A percentile compares a stretch with the other conserved stretches of the same genome.
Evolutionary conservation across 2,113 vertebrate species (phyloP).

Genomic region (Eclectus roratus): DNA sequence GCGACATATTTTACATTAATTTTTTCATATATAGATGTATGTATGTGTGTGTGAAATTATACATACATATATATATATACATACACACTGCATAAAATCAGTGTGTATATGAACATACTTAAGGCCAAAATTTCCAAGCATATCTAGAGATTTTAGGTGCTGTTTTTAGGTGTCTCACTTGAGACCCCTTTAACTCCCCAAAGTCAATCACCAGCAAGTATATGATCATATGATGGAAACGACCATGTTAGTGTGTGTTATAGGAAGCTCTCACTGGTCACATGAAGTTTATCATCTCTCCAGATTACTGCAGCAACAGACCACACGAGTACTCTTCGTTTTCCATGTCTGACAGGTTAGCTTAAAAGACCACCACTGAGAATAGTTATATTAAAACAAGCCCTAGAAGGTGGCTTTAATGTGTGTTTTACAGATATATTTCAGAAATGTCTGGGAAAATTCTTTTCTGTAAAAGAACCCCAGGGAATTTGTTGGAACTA

Average conservation of each 20-base stretch:
- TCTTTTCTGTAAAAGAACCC: background rate
- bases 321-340: background rate
- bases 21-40: conserved; percentile 35
- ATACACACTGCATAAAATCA: background rate
- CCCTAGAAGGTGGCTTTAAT: background rate
- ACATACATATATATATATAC: background rate
- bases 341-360: background rate
- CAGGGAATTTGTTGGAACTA: background rate
- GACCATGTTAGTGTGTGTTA: background rate
- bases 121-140: background rate
- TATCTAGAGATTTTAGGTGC: background rate
- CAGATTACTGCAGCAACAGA: background rate
- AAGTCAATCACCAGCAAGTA: background rate
- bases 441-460: background rate
- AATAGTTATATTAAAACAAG: background rate
- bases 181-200: background rate
- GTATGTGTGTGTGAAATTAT: conserved; percentile 23
- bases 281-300: background rate
- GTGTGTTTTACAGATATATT: background rate
- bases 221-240: background rate
- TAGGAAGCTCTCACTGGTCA: background rate
- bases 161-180: background rate
- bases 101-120: background rate
- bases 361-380: background rate
- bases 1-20: conserved; percentile 41